These are phyloP conservation scores for Trichopria drosophilae DNA, from an alignment of 2,888 invertebrate species.

Conservation along the genomic window DNA sequence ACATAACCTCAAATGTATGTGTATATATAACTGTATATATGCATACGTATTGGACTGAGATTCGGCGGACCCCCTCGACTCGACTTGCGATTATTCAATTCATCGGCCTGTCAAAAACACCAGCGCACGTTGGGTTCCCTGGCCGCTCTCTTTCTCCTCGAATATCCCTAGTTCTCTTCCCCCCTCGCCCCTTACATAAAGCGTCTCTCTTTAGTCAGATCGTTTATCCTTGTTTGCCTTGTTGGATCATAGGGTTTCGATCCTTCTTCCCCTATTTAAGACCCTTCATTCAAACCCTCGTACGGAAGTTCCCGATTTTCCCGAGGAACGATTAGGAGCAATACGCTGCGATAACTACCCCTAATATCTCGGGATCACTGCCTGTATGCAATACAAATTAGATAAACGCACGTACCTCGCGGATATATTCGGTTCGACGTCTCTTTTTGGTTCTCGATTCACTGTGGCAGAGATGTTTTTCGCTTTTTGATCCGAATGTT, in stretches of 20 bases:
- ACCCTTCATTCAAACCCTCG: conserved; percentile 18
- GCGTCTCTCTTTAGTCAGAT: conserved; percentile 24
- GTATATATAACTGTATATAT: conserved; percentile 15
- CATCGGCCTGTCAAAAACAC: conserved; percentile 60
- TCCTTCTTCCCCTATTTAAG: conserved; percentile 32
- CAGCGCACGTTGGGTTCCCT: conserved; percentile 55
- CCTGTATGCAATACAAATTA: conserved; percentile 54
- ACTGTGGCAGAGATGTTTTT: too few relatives aligned
- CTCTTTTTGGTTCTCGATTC: too few relatives aligned
- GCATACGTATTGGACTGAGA: conserved; percentile 55
- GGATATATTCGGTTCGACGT: too few relatives aligned
- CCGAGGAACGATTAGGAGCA: conserved; percentile 56
- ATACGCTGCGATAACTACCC: conserved; percentile 57
- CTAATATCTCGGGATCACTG: conserved; percentile 53
- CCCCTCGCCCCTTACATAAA: conserved; percentile 32
- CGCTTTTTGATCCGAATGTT: too few relatives aligned
- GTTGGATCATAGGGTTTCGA: conserved; percentile 3
- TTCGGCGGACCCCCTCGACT: conserved; percentile 57
- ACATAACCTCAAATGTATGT: conserved; percentile 8
- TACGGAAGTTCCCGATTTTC: conserved; percentile 25
- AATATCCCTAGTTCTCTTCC: conserved; percentile 36
- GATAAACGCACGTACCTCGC: too few relatives aligned
- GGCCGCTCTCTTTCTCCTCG: conserved; percentile 45
- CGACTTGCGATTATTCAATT: conserved; percentile 60
- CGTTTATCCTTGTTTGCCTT: conserved; percentile 3